These are phyloP conservation scores for Arctopsyche grandis DNA, from an alignment of 1,140 invertebrate genomes.

Conservation along the genomic window DNA sequence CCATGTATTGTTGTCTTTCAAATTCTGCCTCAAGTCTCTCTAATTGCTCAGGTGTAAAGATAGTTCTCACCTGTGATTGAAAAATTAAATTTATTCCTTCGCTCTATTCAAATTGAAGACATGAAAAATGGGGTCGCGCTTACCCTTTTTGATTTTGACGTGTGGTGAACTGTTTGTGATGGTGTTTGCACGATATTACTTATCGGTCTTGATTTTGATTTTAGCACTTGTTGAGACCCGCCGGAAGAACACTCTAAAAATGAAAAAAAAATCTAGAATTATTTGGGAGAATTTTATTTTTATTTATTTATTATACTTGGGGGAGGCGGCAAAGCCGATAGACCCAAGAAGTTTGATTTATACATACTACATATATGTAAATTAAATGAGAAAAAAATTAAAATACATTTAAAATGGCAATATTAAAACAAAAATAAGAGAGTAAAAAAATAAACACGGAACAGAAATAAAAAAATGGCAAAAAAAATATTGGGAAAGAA, in stretches of 20 bases:
- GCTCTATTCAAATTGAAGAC: neutral
- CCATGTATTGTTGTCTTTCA: conserved; percentile 94
- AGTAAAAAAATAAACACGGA: neutral
- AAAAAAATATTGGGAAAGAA: no score
- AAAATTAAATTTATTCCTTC: neutral
- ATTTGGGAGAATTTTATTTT: neutral
- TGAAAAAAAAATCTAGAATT: neutral
- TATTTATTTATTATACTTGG: no score
- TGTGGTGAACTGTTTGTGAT: conserved; percentile 35
- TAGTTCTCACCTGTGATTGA: conserved; percentile 87
- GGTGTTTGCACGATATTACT: conserved; percentile 25
- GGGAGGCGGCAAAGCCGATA: no score
- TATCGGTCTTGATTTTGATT: conserved; percentile 33
- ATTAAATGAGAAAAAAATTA: no score
- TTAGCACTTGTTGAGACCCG: conserved; percentile 2
- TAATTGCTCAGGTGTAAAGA: conserved; percentile 94
- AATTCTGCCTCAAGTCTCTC: conserved; percentile 92
- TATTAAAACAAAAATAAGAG: no score
- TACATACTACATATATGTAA: no score
- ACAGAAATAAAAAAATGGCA: no score
- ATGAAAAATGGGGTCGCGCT: neutral
- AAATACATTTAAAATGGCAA: no score
- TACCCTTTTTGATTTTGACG: conserved; percentile 51
- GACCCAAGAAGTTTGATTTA: no score
- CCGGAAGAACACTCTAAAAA: conserved; percentile 29